Evolutionary conservation across 53 echinoderm and acorn worm genomes (phyloP).

Genomic region (Luidia sarsii): DNA sequence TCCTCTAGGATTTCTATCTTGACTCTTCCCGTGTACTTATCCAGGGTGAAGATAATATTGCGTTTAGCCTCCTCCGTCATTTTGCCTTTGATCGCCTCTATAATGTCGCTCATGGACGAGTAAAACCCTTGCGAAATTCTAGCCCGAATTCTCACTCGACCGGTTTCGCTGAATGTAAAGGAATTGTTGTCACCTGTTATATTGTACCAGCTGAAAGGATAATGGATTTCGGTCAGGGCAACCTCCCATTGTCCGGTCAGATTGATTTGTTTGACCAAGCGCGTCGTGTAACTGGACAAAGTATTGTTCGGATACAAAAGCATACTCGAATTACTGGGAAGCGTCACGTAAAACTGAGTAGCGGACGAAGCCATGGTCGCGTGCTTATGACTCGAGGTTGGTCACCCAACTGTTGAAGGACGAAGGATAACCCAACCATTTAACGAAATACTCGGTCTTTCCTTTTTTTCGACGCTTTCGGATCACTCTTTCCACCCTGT

Average conservation of each 20-base stretch:
- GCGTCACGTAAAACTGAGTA: conserved; percentile 53
- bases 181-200: conserved; percentile 20
- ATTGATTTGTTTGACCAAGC: conserved; percentile 12
- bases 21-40: background rate
- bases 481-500: conserved; percentile 52
- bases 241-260: conserved; percentile 56
- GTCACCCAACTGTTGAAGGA: conserved; percentile 64
- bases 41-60: conserved; percentile 5
- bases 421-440: conserved; percentile 56
- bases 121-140: conserved; percentile 16
- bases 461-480: conserved; percentile 34
- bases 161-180: conserved; percentile 2
- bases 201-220: conserved; percentile 35
- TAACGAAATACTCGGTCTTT: conserved; percentile 56
- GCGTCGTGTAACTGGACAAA: conserved; percentile 25
- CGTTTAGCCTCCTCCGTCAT: background rate
- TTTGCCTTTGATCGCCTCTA: background rate
- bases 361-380: too few relatives aligned
- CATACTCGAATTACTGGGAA: conserved; percentile 46
- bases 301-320: conserved; percentile 30
- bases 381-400: conserved; percentile 35
- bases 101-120: background rate
- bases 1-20: background rate
- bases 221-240: conserved; percentile 43
- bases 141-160: background rate